Conservation (phyloP, 2,888 invertebrate species). For the Belgica antarctica region DNA sequence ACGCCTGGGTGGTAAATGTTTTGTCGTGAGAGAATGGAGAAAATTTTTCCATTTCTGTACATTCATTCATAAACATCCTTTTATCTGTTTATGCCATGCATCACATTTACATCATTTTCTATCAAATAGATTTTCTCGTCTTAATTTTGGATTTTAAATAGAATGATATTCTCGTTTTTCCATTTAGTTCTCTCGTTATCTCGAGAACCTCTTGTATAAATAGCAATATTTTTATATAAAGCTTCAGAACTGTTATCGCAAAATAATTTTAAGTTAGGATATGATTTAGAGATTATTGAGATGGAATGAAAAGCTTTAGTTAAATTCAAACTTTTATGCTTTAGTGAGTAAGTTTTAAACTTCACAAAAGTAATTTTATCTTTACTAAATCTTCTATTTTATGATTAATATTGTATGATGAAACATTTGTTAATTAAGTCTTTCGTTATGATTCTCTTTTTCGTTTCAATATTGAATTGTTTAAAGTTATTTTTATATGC, state of each 20-base stretch:
- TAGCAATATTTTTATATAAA: no score
- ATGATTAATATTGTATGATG: constrained; percentile 9
- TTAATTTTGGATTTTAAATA: neutral
- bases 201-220: no score
- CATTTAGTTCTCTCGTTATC: no score
- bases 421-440: constrained; percentile 7
- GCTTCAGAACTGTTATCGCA: no score
- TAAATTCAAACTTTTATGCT: neutral
- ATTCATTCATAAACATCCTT: neutral
- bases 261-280: no score
- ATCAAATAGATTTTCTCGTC: constrained; percentile 10
- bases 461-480: constrained; percentile 16
- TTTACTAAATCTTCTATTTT: constrained; percentile 23
- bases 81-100: constrained; percentile 10
- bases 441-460: constrained; percentile 10
- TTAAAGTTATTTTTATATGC: constrained; percentile 21
- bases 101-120: constrained; percentile 1
- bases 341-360: neutral
- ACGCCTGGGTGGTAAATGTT: no score
- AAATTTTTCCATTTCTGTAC: no score
- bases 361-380: no score
- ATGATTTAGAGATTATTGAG: no score
- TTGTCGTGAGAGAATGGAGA: no score
- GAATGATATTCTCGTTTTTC: constrained; percentile 32
- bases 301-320: constrained; percentile 3